phyloP scores from a whole-genome alignment of 1,140 invertebrate genomes.

The Sycophila sp. region DNA sequence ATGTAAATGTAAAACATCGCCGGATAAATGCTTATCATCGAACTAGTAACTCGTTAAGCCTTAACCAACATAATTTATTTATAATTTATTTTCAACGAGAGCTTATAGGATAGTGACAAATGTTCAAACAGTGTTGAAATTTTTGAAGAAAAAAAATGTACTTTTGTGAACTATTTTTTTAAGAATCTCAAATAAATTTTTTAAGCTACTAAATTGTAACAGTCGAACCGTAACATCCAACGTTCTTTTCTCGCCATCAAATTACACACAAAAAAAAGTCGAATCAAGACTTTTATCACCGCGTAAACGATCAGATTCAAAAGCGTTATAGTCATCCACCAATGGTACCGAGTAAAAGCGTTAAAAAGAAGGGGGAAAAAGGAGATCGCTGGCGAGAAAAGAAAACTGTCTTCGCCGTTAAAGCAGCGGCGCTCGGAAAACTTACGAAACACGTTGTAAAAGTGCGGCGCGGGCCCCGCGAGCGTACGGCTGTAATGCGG shows the following conservation, averaged over 20 bases:
- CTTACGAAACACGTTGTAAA: slow-evolving; percentile 20
- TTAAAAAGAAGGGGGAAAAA: too few species aligned
- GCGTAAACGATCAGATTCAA: too few species aligned
- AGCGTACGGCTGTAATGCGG: neutral
- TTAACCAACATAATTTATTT: slow-evolving; percentile 39
- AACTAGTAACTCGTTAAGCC: slow-evolving; percentile 24
- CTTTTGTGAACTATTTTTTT: slow-evolving; percentile 44
- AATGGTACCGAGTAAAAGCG: too few species aligned
- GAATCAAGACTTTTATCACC: too few species aligned
- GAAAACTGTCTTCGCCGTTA: slow-evolving; percentile 1
- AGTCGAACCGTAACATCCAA: too few species aligned
- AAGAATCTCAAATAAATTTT: slow-evolving; percentile 36
- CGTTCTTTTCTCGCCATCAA: neutral
- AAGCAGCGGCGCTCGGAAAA: slow-evolving; percentile 5
- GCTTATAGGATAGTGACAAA: slow-evolving; percentile 36
- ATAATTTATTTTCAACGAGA: slow-evolving; percentile 42
- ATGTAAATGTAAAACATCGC: slow-evolving; percentile 7
- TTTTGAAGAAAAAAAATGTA: slow-evolving; percentile 37
- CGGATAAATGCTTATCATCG: neutral
- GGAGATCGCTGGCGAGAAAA: too few species aligned
- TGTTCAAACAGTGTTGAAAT: slow-evolving; percentile 36
- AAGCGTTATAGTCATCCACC: too few species aligned
- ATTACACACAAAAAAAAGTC: neutral
- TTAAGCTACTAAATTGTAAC: too few species aligned
- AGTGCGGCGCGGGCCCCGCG: neutral